Base-by-base conservation (phyloP, 2,797 vertebrate genomes). In the Parotocinclus haroldoi region DNA sequence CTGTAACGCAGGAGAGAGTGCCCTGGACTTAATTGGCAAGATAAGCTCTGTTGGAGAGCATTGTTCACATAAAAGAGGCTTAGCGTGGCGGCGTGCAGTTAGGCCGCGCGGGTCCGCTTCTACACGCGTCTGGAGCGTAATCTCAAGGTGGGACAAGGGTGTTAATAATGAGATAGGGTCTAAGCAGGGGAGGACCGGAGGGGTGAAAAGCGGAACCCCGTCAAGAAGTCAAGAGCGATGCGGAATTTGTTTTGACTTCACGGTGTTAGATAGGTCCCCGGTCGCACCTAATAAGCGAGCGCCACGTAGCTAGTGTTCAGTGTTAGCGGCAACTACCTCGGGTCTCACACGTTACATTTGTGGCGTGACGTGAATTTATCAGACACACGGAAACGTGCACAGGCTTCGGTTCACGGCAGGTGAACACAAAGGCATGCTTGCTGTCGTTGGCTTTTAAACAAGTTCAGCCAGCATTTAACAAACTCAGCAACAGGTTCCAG, bases 1-100 rank as follows among this genome's bases (percentile, higher is more conserved):
- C n/a, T n/a, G n/a, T n/a, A n/a, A n/a, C n/a, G n/a, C n/a, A n/a
- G n/a, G n/a, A n/a, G n/a, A n/a, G n/a, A 19, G 10, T 83, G 88
- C 87, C 82, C 79, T 86, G 84, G 84, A 80, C 84, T 90, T 95
- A 94, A 95, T 93, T 94, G 91, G 90, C n/a, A 91, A 87, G 83
- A 89, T 92, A 86, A 82, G 83, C 85, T 80, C 90, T 77, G 82
- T 85, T 1, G 82, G 85, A 38, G 12, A 38, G 68, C 73, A 83
- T 83, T 86, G 83, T 85, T 78, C 66, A 78, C 7, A 63, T 74
- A 84, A 89, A 86, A 80, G 81, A 87, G 88, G 89, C 85, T 91
- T 93, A 94, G 89, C 90, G 89, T 92, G 87, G 83, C 82, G 72
- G 78, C 70, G 63, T 7, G 64, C 74, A 58, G 58, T 52, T 38